Evolutionary conservation across 2,113 vertebrate genomes (phyloP).

Genomic region (Pelecanoides urinatrix): DNA sequence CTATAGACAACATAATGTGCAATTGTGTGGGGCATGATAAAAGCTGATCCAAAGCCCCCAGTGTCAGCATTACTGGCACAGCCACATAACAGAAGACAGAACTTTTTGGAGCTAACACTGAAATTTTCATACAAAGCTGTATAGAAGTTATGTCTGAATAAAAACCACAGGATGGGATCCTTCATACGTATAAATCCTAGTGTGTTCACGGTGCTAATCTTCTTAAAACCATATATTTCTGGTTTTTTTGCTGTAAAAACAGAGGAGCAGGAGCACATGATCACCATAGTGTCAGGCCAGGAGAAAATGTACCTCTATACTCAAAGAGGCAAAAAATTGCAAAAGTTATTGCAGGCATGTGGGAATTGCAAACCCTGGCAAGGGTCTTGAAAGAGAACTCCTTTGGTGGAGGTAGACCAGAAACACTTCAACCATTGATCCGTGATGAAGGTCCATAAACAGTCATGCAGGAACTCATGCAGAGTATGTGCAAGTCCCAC

Average conservation of each 20-base stretch:
- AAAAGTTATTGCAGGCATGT: neutral
- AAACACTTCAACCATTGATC: neutral
- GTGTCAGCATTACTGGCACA: neutral
- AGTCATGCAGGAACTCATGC: neutral
- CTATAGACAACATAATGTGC: neutral
- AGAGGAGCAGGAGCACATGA: neutral
- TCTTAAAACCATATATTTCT: neutral
- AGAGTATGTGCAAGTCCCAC: neutral
- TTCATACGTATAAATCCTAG: neutral
- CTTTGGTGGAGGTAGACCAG: neutral
- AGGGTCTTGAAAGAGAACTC: neutral
- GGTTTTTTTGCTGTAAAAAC: neutral
- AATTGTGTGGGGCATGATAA: neutral
- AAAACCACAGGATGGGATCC: neutral
- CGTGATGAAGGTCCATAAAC: neutral
- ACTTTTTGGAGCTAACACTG: neutral
- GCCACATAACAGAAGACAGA: neutral
- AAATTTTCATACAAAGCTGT: neutral
- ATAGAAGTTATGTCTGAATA: neutral
- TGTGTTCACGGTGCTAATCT: neutral
- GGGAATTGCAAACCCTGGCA: neutral
- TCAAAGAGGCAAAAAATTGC: neutral
- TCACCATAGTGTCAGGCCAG: neutral
- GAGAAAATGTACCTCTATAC: neutral
- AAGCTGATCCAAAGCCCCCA: neutral